A percentile compares a stretch with the other conserved stretches of the same genome.
phyloP scores from a whole-genome alignment of 2,888 invertebrate genomes.

The Drosophila anceps region DNA sequence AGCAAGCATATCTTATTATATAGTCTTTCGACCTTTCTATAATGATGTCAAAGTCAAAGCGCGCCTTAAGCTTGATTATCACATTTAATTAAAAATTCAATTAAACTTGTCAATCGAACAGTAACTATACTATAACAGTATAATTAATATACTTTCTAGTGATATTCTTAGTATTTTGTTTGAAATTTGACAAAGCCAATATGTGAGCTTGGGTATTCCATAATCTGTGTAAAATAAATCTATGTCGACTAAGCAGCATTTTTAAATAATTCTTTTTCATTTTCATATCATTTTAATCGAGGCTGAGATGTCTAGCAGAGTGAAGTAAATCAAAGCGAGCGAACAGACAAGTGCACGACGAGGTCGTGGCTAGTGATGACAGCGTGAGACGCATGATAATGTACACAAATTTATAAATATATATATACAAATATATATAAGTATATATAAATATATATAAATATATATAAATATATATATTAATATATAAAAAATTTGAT shows the following conservation, averaged over 20 bases:
- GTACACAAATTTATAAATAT: neutral
- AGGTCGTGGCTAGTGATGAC: constrained; percentile 35
- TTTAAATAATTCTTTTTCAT: constrained; percentile 12
- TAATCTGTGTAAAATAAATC: constrained; percentile 12
- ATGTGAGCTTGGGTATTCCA: neutral
- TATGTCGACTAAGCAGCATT: constrained; percentile 7
- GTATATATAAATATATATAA: neutral
- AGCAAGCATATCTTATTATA: neutral
- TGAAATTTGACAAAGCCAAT: neutral
- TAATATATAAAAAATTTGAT: no score
- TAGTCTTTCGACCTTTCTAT: neutral
- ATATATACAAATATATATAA: neutral
- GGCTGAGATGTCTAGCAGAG: constrained; percentile 34
- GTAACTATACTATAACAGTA: neutral
- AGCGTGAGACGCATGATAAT: constrained; percentile 16
- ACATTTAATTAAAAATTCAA: neutral
- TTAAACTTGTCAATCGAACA: neutral
- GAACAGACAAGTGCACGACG: constrained; percentile 28
- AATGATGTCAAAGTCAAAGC: neutral
- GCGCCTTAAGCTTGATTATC: neutral
- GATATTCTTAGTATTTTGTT: neutral
- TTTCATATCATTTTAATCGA: constrained; percentile 34
- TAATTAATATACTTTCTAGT: neutral
- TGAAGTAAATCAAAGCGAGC: constrained; percentile 42
- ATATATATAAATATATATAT: no score